A percentile compares a stretch with the other conserved stretches of the same genome.
Conservation (phyloP, 1,140 invertebrate species). For the Caenorhabditis remanei region DNA sequence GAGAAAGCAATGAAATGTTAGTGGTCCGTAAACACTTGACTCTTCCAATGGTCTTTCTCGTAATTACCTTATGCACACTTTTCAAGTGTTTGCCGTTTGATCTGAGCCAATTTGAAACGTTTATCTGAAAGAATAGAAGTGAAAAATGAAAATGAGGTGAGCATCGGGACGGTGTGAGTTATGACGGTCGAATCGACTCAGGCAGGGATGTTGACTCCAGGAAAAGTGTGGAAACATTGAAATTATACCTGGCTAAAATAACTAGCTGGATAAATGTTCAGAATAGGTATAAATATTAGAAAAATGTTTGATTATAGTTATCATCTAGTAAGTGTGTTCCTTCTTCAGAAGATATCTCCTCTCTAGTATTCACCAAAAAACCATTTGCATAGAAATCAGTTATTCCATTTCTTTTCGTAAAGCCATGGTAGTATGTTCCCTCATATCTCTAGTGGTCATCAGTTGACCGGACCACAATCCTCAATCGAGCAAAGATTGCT, state of each 20-base stretch:
- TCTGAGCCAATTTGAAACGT: conserved; percentile 36
- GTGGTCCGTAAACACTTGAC: conserved; percentile 55
- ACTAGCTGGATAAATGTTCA: too few species aligned
- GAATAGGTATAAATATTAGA: too few species aligned
- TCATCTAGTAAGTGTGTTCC: too few species aligned
- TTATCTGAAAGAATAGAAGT: background rate
- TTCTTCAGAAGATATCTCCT: too few species aligned
- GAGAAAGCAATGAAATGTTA: conserved; percentile 36
- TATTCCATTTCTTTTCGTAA: background rate
- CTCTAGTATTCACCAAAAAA: too few species aligned
- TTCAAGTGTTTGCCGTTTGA: conserved; percentile 55
- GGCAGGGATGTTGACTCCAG: background rate
- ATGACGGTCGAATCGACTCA: too few species aligned
- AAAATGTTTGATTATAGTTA: too few species aligned
- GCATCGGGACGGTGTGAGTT: background rate
- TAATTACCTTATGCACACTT: conserved; percentile 55
- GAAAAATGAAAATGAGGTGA: background rate
- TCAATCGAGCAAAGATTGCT: conserved; percentile 38
- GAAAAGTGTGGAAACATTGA: too few species aligned
- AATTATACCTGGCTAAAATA: too few species aligned
- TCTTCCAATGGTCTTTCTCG: conserved; percentile 28
- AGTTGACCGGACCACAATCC: conserved; percentile 20
- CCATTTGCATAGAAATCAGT: too few species aligned
- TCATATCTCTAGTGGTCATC: conserved; percentile 13
- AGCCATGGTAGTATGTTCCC: background rate